phyloP scores from a whole-genome alignment of 1,140 invertebrate species.

The Idris sp. region DNA sequence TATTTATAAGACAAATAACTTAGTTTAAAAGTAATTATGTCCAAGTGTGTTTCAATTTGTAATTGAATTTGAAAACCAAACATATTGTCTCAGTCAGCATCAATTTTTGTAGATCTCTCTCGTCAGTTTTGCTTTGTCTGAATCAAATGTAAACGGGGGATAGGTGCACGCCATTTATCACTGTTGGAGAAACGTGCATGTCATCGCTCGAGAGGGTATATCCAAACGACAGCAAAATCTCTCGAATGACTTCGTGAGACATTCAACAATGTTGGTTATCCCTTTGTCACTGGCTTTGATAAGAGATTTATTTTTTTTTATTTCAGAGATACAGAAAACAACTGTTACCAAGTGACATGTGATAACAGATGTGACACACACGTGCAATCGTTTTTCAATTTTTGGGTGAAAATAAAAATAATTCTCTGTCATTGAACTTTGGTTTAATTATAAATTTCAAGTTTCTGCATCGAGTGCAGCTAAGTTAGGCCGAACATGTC shows the following conservation, averaged over 20 bases:
- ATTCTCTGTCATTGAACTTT: too few relatives aligned
- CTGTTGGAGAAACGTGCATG: constrained; percentile 47
- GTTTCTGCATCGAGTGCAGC: too few relatives aligned
- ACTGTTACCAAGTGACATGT: constrained; percentile 29
- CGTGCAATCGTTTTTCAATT: constrained; percentile 39
- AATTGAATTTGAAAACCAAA: background rate
- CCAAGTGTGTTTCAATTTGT: too few relatives aligned
- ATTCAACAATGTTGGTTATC: constrained; percentile 46
- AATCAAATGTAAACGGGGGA: constrained; percentile 49
- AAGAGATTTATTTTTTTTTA: constrained; percentile 42
- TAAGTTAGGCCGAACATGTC: constrained; percentile 21
- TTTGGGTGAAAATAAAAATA: background rate
- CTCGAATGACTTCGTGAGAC: constrained; percentile 52
- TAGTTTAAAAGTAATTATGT: too few relatives aligned
- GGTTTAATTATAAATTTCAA: too few relatives aligned
- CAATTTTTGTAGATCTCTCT: constrained; percentile 39
- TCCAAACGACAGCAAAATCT: constrained; percentile 44
- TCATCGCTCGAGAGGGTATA: constrained; percentile 57
- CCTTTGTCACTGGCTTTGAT: constrained; percentile 49
- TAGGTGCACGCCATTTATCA: constrained; percentile 60
- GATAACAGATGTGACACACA: constrained; percentile 27
- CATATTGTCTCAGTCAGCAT: constrained; percentile 9
- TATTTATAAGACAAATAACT: too few relatives aligned
- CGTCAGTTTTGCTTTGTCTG: constrained; percentile 44
- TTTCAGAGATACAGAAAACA: constrained; percentile 32